phyloP scores from a whole-genome alignment of 2,888 invertebrate genomes.

The Cantharis rustica region DNA sequence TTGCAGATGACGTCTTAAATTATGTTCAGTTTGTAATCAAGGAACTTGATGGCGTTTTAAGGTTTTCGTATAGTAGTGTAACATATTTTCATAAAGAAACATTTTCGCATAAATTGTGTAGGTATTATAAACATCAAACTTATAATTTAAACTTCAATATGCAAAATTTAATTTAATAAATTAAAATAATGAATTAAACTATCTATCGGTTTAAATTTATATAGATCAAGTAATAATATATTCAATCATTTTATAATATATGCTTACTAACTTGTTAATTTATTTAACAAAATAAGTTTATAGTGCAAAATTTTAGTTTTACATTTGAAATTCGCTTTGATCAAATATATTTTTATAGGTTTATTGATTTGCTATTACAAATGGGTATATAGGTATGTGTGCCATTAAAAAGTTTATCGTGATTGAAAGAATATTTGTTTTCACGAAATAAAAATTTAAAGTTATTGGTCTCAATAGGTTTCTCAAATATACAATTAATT shows the following conservation, averaged over 20 bases:
- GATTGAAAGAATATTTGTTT: not conserved
- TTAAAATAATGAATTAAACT: not conserved
- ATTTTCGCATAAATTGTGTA: not conserved
- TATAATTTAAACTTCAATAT: not conserved
- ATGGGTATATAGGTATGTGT: not conserved
- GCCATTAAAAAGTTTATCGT: not conserved
- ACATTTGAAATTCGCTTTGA: not conserved
- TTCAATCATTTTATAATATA: not conserved
- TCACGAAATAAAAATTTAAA: not conserved
- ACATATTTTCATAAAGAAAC: not conserved
- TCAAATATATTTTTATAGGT: not conserved
- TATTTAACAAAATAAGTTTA: too few species aligned
- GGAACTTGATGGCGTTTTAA: constrained; percentile 13
- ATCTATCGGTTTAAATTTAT: not conserved
- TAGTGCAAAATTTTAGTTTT: not conserved
- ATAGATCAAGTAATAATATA: not conserved
- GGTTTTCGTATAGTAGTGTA: constrained; percentile 8
- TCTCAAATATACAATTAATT: not conserved
- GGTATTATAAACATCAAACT: not conserved
- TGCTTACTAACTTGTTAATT: too few species aligned
- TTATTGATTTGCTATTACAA: not conserved
- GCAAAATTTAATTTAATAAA: not conserved
- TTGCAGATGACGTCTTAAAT: constrained; percentile 30
- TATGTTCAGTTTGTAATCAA: constrained; percentile 19
- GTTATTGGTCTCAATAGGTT: not conserved